Evolutionary conservation across 2,888 invertebrate species (phyloP), one percentile per base, ranked within the genome.

Genomic region (Ferrisia virgata): DNA sequence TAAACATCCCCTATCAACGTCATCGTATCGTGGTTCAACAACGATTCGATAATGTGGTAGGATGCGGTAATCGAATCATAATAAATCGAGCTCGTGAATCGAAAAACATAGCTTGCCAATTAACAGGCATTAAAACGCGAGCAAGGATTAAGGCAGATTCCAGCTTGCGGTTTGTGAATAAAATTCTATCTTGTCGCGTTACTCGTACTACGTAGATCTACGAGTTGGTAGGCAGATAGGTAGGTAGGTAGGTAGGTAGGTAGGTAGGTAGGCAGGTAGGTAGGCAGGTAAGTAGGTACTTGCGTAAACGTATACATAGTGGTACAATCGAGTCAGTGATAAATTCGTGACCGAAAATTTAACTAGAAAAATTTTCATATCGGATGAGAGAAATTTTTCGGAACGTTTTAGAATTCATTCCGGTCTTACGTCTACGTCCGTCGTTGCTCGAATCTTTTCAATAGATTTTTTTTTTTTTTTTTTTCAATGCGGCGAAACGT

Each of bases 51-150:
- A n/a, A n/a, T n/a, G n/a, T n/a, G n/a, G n/a, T n/a, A n/a, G 28
- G 64, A 28, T 15, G 64, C 64, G 36, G 4, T 76, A 76, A 76
- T 76, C 72, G 72, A 76, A 76, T 36, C 33, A 76, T 76, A 36
- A 76, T 76, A 76, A 76, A 76, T 76, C 36, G 72, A 8, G 33
- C n/a, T 36, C 72, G 72, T 18, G 33, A 76, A 76, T 18, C 72
- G 31, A 64, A 64, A 64, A 33, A 76, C 72, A 76, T 15, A 31
- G 72, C 31, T 76, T 36, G 33, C 36, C 72, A 76, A 76, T 76
- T 76, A 76, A 76, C 31, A 76, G 72, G 64, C 64, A 15, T 64
- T 64, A 64, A 64, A 28, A 64, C 64, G 28, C 64, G 28, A 64
- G 64, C 64, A 28, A 64, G 31, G 64, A 64, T 64, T 64, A 64